Percentiles rank a stretch among this genome's conserved stretches.
Evolutionary conservation across 1,140 invertebrate species (phyloP).

Genomic region (Cotesia vestalis): DNA sequence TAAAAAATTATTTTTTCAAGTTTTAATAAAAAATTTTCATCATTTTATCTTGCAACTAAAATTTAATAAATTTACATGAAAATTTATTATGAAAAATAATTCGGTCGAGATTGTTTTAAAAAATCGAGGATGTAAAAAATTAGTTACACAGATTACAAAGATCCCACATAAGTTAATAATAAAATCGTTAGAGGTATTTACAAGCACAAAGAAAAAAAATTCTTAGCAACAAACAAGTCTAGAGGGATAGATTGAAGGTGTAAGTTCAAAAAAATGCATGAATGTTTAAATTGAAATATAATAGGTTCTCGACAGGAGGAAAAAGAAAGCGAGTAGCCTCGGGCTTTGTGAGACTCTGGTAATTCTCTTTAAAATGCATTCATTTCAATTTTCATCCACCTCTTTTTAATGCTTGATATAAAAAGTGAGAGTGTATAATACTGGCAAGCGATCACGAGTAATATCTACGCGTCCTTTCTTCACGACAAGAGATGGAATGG

Average conservation of each 20-base stretch:
- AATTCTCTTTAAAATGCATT: constrained; percentile 57
- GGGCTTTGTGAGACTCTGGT: constrained; percentile 37
- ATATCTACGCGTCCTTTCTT: constrained; percentile 34
- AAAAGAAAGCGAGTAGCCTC: constrained; percentile 26
- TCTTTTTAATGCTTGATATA: constrained; percentile 33
- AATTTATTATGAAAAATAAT: no score
- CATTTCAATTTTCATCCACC: constrained; percentile 54
- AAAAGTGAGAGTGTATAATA: constrained; percentile 16
- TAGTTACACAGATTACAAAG: no score
- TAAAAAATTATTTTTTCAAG: no score
- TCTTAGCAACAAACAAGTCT: background rate
- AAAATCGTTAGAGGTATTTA: no score
- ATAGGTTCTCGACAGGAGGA: constrained; percentile 31
- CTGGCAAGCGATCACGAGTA: constrained; percentile 17
- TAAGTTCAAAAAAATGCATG: constrained; percentile 35
- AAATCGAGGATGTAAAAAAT: no score
- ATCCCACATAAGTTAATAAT: no score
- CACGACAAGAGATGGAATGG: constrained; percentile 56
- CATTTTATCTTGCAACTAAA: no score
- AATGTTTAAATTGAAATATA: constrained; percentile 42
- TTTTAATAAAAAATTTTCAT: no score
- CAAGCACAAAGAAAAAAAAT: background rate
- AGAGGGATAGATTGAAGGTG: constrained; percentile 20
- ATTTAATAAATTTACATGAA: no score
- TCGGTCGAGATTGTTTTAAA: no score